These are phyloP conservation scores for Artibeus jamaicensis DNA, from an alignment of 2,797 vertebrate species.

Conservation along the genomic window DNA sequence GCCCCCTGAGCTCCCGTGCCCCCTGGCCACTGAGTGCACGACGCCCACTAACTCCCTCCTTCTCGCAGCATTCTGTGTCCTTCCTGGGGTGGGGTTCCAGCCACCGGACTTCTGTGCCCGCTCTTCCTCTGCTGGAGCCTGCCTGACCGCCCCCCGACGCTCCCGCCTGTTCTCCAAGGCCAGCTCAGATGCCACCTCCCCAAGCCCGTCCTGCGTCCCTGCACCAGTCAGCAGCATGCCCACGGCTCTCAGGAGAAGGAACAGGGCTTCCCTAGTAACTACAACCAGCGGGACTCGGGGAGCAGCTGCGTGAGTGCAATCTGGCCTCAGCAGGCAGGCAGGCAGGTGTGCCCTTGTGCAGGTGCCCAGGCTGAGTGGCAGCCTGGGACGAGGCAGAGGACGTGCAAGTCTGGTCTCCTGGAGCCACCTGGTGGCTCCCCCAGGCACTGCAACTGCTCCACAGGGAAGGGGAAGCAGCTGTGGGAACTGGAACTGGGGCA, in stretches of 20 bases:
- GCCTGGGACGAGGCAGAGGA: not conserved
- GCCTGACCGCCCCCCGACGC: rapidly evolving
- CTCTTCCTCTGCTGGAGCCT: not conserved
- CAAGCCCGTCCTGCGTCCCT: not conserved
- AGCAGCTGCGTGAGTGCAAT: not conserved
- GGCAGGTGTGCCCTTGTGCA: not conserved
- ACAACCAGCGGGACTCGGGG: not conserved
- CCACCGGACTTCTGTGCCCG: not conserved
- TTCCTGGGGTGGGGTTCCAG: not conserved
- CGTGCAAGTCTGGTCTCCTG: not conserved
- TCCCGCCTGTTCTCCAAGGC: not conserved
- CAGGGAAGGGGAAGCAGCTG: rapidly evolving
- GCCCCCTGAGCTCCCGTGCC: too few species aligned
- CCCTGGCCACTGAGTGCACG: not conserved
- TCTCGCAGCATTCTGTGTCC: rapidly evolving
- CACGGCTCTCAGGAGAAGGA: rapidly evolving
- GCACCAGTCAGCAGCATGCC: not conserved
- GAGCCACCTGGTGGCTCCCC: conserved; percentile 42
- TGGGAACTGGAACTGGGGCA: rapidly evolving
- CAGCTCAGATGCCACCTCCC: not conserved
- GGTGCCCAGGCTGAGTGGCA: not conserved
- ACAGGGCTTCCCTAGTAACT: not conserved
- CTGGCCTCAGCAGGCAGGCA: too few species aligned
- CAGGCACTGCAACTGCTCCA: not conserved
- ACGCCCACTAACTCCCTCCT: not conserved